Evolutionary conservation across 37 sponge, comb jelly and placozoan species (phyloP).

Genomic region (Hormiphora californensis): DNA sequence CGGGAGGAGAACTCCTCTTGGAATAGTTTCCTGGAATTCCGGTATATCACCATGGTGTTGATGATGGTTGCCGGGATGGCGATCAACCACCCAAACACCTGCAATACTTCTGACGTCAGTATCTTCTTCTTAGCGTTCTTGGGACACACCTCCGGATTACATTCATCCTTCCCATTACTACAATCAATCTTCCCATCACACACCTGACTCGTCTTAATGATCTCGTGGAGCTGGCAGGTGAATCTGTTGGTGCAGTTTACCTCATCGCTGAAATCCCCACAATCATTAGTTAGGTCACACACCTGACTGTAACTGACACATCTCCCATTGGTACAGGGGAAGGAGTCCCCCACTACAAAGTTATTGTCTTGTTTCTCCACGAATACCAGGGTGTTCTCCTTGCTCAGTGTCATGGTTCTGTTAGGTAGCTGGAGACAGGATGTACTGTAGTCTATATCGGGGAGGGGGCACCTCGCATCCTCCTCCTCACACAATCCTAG

Average conservation of each 20-base stretch:
- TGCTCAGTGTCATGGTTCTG: not conserved
- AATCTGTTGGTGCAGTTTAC: not conserved
- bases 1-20: not conserved
- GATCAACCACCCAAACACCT: conserved; percentile 8
- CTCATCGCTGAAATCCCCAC: conserved; percentile 18
- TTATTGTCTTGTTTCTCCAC: not conserved
- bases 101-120: not conserved
- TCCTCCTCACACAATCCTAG: not conserved
- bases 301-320: not conserved
- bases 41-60: not conserved
- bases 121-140: not conserved
- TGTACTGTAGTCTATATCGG: not conserved
- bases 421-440: not conserved
- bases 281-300: conserved; percentile 21
- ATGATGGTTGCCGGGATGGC: not conserved
- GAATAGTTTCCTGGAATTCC: not conserved
- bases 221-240: conserved; percentile 8
- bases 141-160: conserved; percentile 6
- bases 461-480: not conserved
- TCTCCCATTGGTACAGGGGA: conserved; percentile 13
- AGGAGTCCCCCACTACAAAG: not conserved
- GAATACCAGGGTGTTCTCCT: not conserved
- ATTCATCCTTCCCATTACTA: not conserved
- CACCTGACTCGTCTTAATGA: not conserved
- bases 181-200: conserved; percentile 31